Conservation (phyloP, 2,888 invertebrate species). For the Agonum fuliginosum region DNA sequence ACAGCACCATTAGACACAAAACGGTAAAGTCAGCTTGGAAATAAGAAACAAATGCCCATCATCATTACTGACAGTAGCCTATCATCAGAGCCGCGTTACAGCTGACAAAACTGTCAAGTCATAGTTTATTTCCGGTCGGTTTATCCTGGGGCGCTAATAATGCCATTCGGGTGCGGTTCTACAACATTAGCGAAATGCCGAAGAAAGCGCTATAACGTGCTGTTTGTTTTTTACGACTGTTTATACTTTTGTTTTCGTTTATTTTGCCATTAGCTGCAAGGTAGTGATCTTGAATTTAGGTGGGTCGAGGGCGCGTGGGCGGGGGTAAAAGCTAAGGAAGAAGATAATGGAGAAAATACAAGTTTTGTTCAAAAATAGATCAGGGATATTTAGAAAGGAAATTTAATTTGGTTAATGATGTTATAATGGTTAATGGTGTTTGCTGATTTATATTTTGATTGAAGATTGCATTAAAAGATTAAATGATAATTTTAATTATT, state of each 20-base stretch:
- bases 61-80: neutral
- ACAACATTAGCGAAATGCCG: constrained; percentile 9
- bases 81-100: neutral
- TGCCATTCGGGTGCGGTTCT: constrained; percentile 14
- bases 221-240: constrained; percentile 13
- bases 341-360: constrained; percentile 1
- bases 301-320: neutral
- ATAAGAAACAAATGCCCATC: constrained; percentile 31
- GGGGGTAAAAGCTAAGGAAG: neutral
- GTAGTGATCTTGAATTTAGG: constrained; percentile 15
- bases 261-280: constrained; percentile 28
- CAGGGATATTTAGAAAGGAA: constrained; percentile 21
- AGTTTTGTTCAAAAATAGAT: constrained; percentile 15
- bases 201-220: constrained; percentile 13
- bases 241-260: constrained; percentile 32
- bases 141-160: constrained; percentile 32
- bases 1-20: constrained; percentile 16
- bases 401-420: constrained; percentile 33
- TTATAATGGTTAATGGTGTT: constrained; percentile 4
- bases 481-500: constrained; percentile 3
- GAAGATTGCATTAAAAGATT: constrained; percentile 15
- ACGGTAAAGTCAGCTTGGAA: constrained; percentile 5
- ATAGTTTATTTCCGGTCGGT: constrained; percentile 33
- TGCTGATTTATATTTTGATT: neutral
- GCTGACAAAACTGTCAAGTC: constrained; percentile 31